phyloP scores from a whole-genome alignment of 92 coral and sea anemone genomes.

The Heteractis magnifica region DNA sequence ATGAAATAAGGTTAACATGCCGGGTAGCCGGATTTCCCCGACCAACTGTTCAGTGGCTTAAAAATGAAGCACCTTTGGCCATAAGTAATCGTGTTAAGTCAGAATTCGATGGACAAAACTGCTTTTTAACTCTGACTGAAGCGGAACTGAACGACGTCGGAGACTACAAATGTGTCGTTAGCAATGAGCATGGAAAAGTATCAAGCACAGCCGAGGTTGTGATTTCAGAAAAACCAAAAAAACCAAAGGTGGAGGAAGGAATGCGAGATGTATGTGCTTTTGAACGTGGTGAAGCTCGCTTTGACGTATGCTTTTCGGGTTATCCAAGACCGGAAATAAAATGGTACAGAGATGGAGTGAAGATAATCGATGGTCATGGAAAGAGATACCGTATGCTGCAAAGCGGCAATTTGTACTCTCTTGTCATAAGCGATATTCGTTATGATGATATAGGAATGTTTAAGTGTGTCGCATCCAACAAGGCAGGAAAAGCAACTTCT shows the following conservation, averaged over 20 bases:
- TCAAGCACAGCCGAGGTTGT: conserved; percentile 33
- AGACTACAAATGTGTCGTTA: conserved; percentile 50
- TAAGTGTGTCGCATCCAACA: conserved; percentile 69
- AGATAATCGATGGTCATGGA: conserved; percentile 35
- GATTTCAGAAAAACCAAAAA: conserved; percentile 32
- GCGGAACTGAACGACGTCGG: conserved; percentile 43
- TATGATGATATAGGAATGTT: conserved; percentile 71
- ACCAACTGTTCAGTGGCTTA: conserved; percentile 57
- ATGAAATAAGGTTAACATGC: conserved; percentile 5
- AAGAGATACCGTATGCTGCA: conserved; percentile 41
- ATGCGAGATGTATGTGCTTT: conserved; percentile 46
- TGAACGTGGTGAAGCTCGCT: conserved; percentile 56
- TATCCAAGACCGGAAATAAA: conserved; percentile 55
- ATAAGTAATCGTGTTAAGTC: conserved; percentile 25
- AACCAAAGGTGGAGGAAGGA: conserved; percentile 53
- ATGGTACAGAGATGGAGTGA: conserved; percentile 65
- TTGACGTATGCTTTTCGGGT: conserved; percentile 44
- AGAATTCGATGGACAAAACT: conserved; percentile 47
- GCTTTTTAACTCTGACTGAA: conserved; percentile 20
- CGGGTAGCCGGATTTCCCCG: conserved; percentile 51
- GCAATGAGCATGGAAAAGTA: conserved; percentile 41
- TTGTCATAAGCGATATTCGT: conserved; percentile 50
- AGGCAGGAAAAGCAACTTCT: conserved; percentile 68
- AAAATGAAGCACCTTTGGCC: conserved; percentile 37
- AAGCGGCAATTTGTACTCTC: conserved; percentile 46